Evolutionary conservation across 92 coral and sea anemone genomes (phyloP), one percentile per base, ranked within the genome.

Genomic region (Metridium senile): DNA sequence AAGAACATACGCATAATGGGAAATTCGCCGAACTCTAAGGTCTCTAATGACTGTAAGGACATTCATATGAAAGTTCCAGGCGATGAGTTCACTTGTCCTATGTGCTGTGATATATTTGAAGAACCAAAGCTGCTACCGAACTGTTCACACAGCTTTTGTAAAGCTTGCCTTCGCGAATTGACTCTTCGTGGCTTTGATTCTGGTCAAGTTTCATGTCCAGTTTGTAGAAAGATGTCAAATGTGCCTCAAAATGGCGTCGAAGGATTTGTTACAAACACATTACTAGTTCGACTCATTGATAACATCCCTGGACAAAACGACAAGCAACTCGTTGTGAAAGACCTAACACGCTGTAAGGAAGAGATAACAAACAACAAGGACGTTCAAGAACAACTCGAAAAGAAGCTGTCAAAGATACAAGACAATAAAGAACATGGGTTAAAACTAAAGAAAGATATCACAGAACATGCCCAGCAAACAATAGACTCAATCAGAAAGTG

Each of bases 1-100:
- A n/a, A n/a, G n/a, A n/a, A n/a, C n/a, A n/a, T n/a, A n/a, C n/a
- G n/a, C n/a, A n/a, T n/a, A n/a, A 53, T 53, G 63, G 76, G 43
- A 23, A 21, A 58, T 58, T 58, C 65, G 21, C 65, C 65, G 6
- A 31, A 59, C 18, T 22, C 69, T 20, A 73, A 58, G 17, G 26
- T 8, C 23, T 10, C 65, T 17, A 71, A 53, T n/a, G 51, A 26
- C 11, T 19, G 18, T 71, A 19, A 62, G 39, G 23, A 19, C 22
- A 33, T 73, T 35, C 78, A 73, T 6, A 57, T 73, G 67, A 19
- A 33, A 6, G 53, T 73, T 18, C 7, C 78, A 19, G 68, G 57
- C 25, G 80, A 82, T 23, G 91, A 87, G 76, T 71, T 87, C 75
- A 54, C 75, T 59, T 87, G 91, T 68, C 91, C 91, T 54, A 43